phyloP scores from a whole-genome alignment of 2,797 vertebrate species.

The Enteromius anoplus region DNA sequence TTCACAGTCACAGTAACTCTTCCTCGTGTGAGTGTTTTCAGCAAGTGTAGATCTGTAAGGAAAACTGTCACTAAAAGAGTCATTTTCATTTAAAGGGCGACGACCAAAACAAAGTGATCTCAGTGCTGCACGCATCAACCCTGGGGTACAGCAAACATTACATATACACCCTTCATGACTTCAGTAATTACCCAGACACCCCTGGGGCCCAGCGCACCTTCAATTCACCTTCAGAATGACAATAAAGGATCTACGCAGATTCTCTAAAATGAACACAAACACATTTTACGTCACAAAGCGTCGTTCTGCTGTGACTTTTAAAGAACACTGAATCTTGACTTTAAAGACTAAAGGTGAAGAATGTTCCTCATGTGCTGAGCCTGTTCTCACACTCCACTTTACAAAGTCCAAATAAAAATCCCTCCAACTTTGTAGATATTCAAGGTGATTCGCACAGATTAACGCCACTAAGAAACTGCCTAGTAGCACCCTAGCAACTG shows the following conservation, averaged over 20 bases:
- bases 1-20: background rate
- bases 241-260: background rate
- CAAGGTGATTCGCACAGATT: background rate
- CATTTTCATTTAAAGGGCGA: conserved; percentile 65
- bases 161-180: conserved; percentile 53
- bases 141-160: background rate
- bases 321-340: background rate
- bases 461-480: background rate
- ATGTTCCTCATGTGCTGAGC: background rate
- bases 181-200: conserved; percentile 78
- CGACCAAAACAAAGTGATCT: conserved; percentile 71
- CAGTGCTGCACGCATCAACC: conserved; percentile 47
- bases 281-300: background rate
- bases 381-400: background rate
- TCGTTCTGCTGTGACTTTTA: background rate
- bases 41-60: conserved; percentile 11
- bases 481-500: background rate
- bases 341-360: background rate
- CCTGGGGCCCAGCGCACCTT: conserved; percentile 56
- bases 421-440: background rate
- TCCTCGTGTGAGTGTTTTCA: background rate
- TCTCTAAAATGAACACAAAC: background rate
- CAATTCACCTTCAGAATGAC: background rate
- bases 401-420: background rate
- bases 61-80: conserved; percentile 53